Evolutionary conservation across 2,888 invertebrate genomes (phyloP), one percentile per base, ranked within the genome.

Genomic region (Archaeoteleia sp.): DNA sequence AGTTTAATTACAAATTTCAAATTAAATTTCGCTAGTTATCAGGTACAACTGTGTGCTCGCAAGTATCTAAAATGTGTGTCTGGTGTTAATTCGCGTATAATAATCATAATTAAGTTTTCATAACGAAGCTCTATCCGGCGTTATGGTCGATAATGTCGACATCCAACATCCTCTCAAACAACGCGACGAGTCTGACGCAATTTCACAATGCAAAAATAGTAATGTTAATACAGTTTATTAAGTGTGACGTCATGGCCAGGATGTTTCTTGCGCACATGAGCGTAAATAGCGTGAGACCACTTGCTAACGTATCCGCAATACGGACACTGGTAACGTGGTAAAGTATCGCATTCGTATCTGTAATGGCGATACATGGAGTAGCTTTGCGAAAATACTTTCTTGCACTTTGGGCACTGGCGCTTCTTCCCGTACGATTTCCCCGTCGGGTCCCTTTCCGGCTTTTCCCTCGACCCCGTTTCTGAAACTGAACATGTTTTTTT

Each of bases 301-400:
- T 85, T 84, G 67, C 83, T 83, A 37, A 80, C 72, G 62, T 84
- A 79, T 10, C 75, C 76, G 42, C 86, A 86, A 49, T 82, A 79
- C 0, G 82, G 82, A 51, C 86, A 86, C 58, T 81, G 76, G 63
- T 81, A 83, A 17, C 83, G 77, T 2, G 83, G 85, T 46, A 79
- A 62, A 1, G 79, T 77, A 25, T 82, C 84, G 67, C 86, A 86
- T 69, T 86, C 86, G 75, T 83, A 83, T 73, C 80, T 83, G 57
- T 79, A 81, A 77, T 86, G 86, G 8, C 82, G 78, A 34, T 82
- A 80, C 80, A 84, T 81, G 29, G 82, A 80, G 67, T 82, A 81
- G 66, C 78, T 81, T 63, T 82, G 82, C 9, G 80, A 80, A 70
- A 83, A 84, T 27, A 71, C 74, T 55, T 79, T 81, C 40, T 74